Evolutionary conservation across 2,888 invertebrate species (phyloP).

Genomic region (Caenorhabditis japonica): DNA sequence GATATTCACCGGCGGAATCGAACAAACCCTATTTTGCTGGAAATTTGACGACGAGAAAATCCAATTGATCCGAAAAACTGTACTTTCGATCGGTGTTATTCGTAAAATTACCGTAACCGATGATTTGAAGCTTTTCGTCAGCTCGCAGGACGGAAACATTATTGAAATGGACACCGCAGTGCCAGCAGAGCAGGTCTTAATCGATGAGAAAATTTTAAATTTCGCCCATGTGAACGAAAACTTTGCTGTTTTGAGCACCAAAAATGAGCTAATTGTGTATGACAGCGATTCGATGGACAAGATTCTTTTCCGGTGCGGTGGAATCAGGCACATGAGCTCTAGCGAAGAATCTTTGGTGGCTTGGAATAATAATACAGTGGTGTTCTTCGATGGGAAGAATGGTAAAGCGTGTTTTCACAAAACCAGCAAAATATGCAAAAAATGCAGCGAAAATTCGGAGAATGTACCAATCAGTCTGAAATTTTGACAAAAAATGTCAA

Average conservation of each 20-base stretch:
- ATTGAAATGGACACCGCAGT: slow-evolving; percentile 4
- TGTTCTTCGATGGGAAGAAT: slow-evolving; percentile 11
- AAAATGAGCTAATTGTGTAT: slow-evolving; percentile 18
- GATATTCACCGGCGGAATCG: slow-evolving; percentile 61
- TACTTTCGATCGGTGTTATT: slow-evolving; percentile 33
- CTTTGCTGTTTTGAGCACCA: slow-evolving; percentile 2
- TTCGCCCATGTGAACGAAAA: slow-evolving; percentile 12
- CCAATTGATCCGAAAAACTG: slow-evolving; percentile 5
- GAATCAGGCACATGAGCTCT: slow-evolving; percentile 25
- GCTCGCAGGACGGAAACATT: slow-evolving; percentile 25
- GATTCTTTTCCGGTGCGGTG: slow-evolving; percentile 21
- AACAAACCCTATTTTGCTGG: slow-evolving; percentile 49
- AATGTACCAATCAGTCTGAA: too few relatives aligned
- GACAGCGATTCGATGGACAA: slow-evolving; percentile 4
- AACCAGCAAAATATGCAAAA: too few relatives aligned
- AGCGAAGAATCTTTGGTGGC: slow-evolving; percentile 1
- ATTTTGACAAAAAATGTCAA: too few relatives aligned
- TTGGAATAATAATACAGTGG: slow-evolving; percentile 23
- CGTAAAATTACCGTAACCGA: slow-evolving; percentile 25
- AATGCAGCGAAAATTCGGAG: too few relatives aligned
- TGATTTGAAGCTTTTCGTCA: slow-evolving; percentile 3
- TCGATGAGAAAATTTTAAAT: slow-evolving; percentile 16
- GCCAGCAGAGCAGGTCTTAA: slow-evolving; percentile 1
- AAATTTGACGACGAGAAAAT: slow-evolving; percentile 14
- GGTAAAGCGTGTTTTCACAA: background rate